Evolutionary conservation across 2,888 invertebrate genomes (phyloP).

Genomic region (Zygothrica quintamaculata): DNA sequence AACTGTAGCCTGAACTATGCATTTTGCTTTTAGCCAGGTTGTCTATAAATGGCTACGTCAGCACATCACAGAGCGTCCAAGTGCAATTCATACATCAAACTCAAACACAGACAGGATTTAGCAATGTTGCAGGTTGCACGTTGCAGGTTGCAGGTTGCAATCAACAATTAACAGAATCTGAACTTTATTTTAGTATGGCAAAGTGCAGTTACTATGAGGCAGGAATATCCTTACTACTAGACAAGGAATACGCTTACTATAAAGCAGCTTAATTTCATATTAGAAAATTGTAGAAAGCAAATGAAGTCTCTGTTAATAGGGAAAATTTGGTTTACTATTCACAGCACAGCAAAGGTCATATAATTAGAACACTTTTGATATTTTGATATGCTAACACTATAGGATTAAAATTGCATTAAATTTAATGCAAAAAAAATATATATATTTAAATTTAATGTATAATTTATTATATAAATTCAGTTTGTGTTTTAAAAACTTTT

Average conservation of each 20-base stretch:
- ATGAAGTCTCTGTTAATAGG: too few relatives aligned
- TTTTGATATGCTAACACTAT: too few relatives aligned
- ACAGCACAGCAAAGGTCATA: too few relatives aligned
- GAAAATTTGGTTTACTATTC: too few relatives aligned
- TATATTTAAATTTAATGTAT: background rate
- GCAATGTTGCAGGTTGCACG: conserved; percentile 13
- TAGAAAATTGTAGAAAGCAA: too few relatives aligned
- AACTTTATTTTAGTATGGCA: conserved; percentile 4
- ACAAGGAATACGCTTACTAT: too few relatives aligned
- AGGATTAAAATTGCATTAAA: conserved; percentile 5
- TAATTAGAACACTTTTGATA: too few relatives aligned
- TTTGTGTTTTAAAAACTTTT: conserved; percentile 65
- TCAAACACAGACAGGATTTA: too few relatives aligned
- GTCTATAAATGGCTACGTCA: conserved; percentile 49
- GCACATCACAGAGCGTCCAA: conserved; percentile 18
- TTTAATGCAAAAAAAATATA: conserved; percentile 18
- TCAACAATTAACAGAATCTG: conserved; percentile 30
- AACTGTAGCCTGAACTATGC: conserved; percentile 3
- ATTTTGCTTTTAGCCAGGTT: conserved; percentile 12
- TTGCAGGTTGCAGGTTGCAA: conserved; percentile 17
- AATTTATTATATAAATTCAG: conserved; percentile 27
- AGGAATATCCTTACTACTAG: too few relatives aligned
- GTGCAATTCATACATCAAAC: conserved; percentile 1
- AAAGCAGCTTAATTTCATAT: too few relatives aligned
- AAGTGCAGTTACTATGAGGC: background rate